phyloP scores from a whole-genome alignment of 2,113 vertebrate genomes.

The Tenrec ecaudatus region DNA sequence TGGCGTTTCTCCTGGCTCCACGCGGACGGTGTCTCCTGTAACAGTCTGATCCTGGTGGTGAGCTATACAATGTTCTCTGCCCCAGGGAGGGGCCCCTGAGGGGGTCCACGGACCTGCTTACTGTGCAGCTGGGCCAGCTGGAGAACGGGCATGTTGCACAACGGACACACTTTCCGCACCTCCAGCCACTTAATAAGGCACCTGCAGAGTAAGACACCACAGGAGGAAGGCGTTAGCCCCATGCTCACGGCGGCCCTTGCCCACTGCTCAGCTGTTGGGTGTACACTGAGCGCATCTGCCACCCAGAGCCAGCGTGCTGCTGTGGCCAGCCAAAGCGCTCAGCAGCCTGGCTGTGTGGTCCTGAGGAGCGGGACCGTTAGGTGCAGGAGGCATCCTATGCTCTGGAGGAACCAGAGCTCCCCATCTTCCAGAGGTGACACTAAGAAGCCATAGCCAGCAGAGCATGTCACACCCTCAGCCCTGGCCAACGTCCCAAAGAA shows the following conservation, averaged over 20 bases:
- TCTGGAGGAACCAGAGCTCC: not conserved
- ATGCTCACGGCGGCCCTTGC: not conserved
- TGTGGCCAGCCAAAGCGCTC: not conserved
- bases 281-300: not conserved
- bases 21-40: constrained; percentile 9
- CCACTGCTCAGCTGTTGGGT: not conserved
- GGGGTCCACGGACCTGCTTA: constrained; percentile 88
- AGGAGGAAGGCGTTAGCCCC: constrained; percentile 2
- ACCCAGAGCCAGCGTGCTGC: not conserved
- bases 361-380: not conserved
- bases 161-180: constrained; percentile 98
- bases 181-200: constrained; percentile 99
- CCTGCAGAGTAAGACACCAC: constrained; percentile 84
- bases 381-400: not conserved
- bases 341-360: not conserved
- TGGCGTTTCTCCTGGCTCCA: constrained; percentile 72
- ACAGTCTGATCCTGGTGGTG: constrained; percentile 1
- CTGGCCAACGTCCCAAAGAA: not conserved
- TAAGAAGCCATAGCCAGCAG: not conserved
- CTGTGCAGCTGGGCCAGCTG: constrained; percentile 96
- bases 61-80: constrained; percentile 96
- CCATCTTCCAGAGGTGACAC: not conserved
- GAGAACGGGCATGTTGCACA: constrained; percentile 98
- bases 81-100: constrained; percentile 93
- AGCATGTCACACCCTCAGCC: not conserved